Conservation (phyloP, 2,888 invertebrate genomes). For the Steromphala cineraria region DNA sequence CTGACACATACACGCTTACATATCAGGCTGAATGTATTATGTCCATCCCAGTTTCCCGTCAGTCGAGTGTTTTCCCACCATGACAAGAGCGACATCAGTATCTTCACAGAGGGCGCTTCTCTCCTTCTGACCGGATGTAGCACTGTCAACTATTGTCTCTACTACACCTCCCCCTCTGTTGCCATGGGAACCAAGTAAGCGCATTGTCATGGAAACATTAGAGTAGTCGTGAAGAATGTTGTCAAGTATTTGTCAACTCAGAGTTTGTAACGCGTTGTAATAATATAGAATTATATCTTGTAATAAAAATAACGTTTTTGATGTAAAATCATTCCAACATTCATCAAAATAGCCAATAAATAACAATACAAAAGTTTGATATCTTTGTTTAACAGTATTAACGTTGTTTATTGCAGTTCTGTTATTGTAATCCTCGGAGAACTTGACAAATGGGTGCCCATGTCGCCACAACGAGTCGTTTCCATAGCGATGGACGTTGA, state of each 20-base stretch:
- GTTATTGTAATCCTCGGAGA: conserved; percentile 51
- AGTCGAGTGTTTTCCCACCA: not conserved
- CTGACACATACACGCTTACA: too few species aligned
- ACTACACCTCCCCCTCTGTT: not conserved
- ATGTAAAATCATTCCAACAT: too few species aligned
- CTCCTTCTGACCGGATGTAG: not conserved
- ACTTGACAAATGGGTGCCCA: conserved; percentile 62
- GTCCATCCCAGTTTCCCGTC: not conserved
- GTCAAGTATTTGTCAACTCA: too few species aligned
- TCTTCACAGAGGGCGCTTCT: not conserved
- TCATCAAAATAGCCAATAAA: too few species aligned
- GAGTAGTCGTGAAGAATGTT: too few species aligned
- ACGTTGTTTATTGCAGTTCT: not conserved
- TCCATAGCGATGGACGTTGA: conserved; percentile 42
- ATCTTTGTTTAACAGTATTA: too few species aligned
- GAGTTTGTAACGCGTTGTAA: too few species aligned
- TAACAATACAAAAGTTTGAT: too few species aligned
- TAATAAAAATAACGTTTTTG: too few species aligned
- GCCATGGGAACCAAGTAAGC: not conserved
- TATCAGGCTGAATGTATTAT: too few species aligned
- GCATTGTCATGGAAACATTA: too few species aligned
- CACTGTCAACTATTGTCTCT: conserved; percentile 3
- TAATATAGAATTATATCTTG: too few species aligned
- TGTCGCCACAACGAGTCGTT: conserved; percentile 57
- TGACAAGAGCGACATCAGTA: not conserved